phyloP scores from a whole-genome alignment of 2,797 vertebrate species.

The Catostomus latipinnis region DNA sequence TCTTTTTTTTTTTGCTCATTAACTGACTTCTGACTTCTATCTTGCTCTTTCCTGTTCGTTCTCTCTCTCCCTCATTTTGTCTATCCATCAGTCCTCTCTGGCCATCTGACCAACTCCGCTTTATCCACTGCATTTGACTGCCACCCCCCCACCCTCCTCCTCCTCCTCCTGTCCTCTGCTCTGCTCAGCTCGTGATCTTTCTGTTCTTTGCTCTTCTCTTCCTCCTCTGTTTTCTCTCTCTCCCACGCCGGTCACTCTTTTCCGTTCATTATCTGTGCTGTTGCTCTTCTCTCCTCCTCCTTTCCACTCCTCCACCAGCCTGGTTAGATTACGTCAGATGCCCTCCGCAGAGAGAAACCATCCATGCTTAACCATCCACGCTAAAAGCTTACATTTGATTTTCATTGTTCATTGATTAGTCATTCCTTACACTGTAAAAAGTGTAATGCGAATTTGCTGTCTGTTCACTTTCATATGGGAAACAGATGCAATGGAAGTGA shows the following conservation, averaged over 20 bases:
- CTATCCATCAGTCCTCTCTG: background rate
- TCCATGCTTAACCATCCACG: conserved; percentile 4
- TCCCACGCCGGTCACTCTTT: conserved; percentile 39
- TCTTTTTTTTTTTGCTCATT: background rate
- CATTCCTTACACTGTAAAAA: background rate
- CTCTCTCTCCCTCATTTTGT: background rate
- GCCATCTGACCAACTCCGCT: conserved; percentile 8
- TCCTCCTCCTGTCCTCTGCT: background rate
- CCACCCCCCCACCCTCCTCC: no score
- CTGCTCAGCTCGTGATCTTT: background rate
- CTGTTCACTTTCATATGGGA: background rate
- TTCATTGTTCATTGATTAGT: conserved; percentile 1
- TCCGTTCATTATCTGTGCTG: conserved; percentile 36
- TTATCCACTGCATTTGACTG: conserved; percentile 7
- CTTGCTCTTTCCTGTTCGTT: background rate
- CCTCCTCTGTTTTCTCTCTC: background rate
- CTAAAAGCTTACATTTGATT: background rate
- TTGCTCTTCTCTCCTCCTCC: conserved; percentile 28
- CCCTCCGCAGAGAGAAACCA: background rate
- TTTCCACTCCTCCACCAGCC: conserved; percentile 31
- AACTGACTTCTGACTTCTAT: background rate
- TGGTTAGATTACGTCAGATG: conserved; percentile 28
- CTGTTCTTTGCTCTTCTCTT: background rate
- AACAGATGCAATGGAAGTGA: no score
- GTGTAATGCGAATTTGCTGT: background rate